Evolutionary conservation across 2,888 invertebrate species (phyloP).

Genomic region (Podabrus alpinus): DNA sequence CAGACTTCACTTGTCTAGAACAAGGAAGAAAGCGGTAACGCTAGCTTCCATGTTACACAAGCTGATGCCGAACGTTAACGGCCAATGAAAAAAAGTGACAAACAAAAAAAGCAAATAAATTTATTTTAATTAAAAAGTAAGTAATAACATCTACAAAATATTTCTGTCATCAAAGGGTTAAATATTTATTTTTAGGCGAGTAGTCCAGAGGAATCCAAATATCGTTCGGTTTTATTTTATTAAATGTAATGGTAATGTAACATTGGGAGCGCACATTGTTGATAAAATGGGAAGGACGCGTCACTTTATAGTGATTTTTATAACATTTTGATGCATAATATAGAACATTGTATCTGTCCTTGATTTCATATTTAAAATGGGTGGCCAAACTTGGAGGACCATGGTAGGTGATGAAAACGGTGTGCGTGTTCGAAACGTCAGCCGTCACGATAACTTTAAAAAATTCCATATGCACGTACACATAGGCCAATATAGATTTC

Average conservation of each 20-base stretch:
- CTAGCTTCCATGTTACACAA: no score
- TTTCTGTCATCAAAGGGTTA: background rate
- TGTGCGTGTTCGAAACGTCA: background rate
- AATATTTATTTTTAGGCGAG: background rate
- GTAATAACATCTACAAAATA: background rate
- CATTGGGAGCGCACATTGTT: background rate
- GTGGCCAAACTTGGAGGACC: background rate
- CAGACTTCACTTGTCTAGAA: no score
- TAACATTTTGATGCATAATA: background rate
- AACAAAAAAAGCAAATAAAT: background rate
- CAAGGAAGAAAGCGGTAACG: no score
- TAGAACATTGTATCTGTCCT: background rate
- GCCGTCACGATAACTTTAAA: background rate
- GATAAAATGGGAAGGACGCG: background rate
- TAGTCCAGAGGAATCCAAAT: background rate
- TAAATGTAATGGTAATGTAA: background rate
- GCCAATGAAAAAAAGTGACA: no score
- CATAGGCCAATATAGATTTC: background rate
- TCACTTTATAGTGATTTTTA: background rate
- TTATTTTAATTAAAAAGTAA: background rate
- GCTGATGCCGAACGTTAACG: no score
- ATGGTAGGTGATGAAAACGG: background rate
- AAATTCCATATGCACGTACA: background rate
- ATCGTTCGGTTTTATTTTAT: background rate
- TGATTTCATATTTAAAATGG: background rate